These are phyloP conservation scores for Macaria liturata DNA, from an alignment of 2,888 invertebrate genomes.

Conservation along the genomic window DNA sequence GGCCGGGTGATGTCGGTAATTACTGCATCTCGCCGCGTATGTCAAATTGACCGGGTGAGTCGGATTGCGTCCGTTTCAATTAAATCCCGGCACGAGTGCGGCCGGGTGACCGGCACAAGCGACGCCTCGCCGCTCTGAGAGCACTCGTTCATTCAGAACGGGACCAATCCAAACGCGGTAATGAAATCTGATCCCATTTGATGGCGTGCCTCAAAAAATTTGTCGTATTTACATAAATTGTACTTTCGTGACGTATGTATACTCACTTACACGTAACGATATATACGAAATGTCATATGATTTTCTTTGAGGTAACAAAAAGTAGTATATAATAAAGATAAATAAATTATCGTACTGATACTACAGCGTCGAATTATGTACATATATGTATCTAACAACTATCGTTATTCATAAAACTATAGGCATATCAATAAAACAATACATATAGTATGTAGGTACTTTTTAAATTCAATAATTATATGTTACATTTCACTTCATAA, in stretches of 20 bases:
- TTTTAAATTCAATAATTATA: too few species aligned
- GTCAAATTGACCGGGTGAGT: conserved; percentile 52
- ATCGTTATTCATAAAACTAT: too few species aligned
- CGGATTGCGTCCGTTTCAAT: conserved; percentile 69
- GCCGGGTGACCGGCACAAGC: conserved; percentile 32
- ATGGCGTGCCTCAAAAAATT: conserved; percentile 13
- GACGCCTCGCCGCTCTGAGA: conserved; percentile 44
- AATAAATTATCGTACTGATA: too few species aligned
- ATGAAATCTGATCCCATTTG: conserved; percentile 22
- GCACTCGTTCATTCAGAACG: conserved; percentile 57
- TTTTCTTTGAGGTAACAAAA: too few species aligned
- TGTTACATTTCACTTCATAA: too few species aligned
- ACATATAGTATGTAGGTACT: too few species aligned
- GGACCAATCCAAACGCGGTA: conserved; percentile 36
- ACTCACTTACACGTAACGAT: too few species aligned
- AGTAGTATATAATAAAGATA: too few species aligned
- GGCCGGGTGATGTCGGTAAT: conserved; percentile 62
- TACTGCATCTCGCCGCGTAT: conserved; percentile 54
- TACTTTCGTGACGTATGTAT: neutral
- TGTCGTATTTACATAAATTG: conserved; percentile 2
- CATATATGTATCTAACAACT: too few species aligned
- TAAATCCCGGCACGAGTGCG: conserved; percentile 63
- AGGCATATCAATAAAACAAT: too few species aligned
- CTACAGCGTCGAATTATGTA: too few species aligned
- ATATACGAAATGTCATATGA: too few species aligned